Evolutionary conservation across 1,140 invertebrate species (phyloP).

Genomic region (Neodiprion lecontei): DNA sequence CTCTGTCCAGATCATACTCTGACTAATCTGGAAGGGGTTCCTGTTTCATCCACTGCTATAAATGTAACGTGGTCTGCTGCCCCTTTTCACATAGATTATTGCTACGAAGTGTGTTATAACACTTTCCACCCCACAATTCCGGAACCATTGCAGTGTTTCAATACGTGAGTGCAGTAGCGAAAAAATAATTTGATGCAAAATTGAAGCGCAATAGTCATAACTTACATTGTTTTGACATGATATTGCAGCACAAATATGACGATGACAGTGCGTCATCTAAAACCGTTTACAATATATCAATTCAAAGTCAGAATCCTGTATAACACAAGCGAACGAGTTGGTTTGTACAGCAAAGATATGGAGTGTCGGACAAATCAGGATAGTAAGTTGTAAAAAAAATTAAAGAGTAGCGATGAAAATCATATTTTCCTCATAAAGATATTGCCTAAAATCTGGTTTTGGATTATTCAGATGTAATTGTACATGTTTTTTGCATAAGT

Average conservation of each 20-base stretch:
- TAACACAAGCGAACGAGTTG: constrained; percentile 51
- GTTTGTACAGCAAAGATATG: constrained; percentile 60
- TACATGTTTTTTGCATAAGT: constrained; percentile 10
- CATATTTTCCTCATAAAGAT: no score
- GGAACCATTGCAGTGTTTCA: constrained; percentile 43
- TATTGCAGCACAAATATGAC: constrained; percentile 58
- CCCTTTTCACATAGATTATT: constrained; percentile 42
- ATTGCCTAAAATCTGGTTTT: background rate
- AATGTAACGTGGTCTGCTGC: constrained; percentile 59
- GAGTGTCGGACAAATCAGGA: constrained; percentile 65
- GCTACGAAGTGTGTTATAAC: constrained; percentile 63
- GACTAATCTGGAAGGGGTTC: constrained; percentile 59
- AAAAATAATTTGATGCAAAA: constrained; percentile 17
- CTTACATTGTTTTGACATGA: constrained; percentile 24
- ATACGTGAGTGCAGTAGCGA: constrained; percentile 30
- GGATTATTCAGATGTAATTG: constrained; percentile 1
- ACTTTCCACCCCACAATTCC: constrained; percentile 45
- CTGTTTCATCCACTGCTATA: constrained; percentile 59
- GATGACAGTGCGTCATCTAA: constrained; percentile 61
- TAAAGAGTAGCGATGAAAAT: constrained; percentile 17
- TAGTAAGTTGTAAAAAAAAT: constrained; percentile 48
- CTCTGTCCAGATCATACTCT: constrained; percentile 45
- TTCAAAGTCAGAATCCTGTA: constrained; percentile 64
- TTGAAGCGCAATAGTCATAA: background rate
- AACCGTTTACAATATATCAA: constrained; percentile 67